A percentile compares a stretch with the other conserved stretches of the same genome.
phyloP scores from a whole-genome alignment of 2,113 vertebrate species.

The Prochilodus magdalenae region DNA sequence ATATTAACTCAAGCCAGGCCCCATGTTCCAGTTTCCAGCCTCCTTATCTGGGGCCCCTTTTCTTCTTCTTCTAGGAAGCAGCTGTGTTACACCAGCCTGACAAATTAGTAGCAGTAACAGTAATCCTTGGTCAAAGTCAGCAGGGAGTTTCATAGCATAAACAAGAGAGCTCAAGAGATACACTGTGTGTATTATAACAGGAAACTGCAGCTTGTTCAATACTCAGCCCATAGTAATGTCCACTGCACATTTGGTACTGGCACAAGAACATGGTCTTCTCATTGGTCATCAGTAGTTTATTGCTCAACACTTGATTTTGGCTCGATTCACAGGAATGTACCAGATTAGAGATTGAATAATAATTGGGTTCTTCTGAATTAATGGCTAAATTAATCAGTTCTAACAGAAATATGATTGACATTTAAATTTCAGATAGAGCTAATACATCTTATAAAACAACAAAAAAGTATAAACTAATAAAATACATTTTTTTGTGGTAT shows the following conservation, averaged over 20 bases:
- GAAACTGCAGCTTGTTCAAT: not conserved
- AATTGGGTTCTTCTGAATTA: not conserved
- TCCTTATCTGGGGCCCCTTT: not conserved
- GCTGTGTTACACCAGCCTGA: not conserved
- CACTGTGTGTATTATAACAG: not conserved
- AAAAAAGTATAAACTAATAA: too few relatives aligned
- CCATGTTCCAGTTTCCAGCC: not conserved
- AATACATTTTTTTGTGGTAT: not conserved
- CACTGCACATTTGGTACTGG: not conserved
- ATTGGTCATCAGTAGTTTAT: not conserved
- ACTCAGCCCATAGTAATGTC: not conserved
- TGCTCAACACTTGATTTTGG: slow-evolving; percentile 24
- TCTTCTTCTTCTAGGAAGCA: not conserved
- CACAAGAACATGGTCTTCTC: not conserved
- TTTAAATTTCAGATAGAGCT: not conserved
- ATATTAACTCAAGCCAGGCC: not conserved
- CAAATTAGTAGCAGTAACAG: not conserved
- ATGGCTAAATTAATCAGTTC: not conserved
- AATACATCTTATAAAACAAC: not conserved
- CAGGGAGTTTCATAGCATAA: not conserved
- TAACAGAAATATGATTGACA: not conserved
- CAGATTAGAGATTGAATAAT: not conserved
- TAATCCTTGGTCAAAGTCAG: not conserved
- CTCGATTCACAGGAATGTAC: slow-evolving; percentile 3
- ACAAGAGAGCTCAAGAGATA: not conserved